These are phyloP conservation scores for Castor canadensis DNA, from an alignment of 2,113 vertebrate species.

Conservation along the genomic window DNA sequence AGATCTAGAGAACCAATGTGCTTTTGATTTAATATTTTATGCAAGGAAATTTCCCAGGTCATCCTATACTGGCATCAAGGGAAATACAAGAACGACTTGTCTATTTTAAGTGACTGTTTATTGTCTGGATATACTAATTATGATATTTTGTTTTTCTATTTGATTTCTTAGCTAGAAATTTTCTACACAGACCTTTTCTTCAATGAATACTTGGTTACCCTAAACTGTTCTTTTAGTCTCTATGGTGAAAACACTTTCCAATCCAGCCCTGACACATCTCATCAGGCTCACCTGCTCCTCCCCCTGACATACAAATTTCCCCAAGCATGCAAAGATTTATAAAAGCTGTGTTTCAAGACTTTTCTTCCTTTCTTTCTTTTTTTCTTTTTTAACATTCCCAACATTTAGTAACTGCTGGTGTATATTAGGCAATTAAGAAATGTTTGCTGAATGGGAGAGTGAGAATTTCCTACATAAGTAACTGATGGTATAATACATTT, in stretches of 20 bases:
- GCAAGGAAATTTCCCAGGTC: background rate
- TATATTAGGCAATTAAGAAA: slow-evolving; percentile 44
- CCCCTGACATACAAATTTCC: background rate
- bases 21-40: slow-evolving; percentile 11
- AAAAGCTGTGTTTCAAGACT: background rate
- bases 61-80: background rate
- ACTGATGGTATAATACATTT: background rate
- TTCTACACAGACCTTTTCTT: background rate
- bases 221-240: background rate
- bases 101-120: background rate
- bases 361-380: too few species aligned
- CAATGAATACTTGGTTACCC: background rate
- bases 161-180: background rate
- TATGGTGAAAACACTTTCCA: background rate
- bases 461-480: slow-evolving; percentile 30
- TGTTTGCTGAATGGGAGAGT: slow-evolving; percentile 38
- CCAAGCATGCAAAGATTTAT: background rate
- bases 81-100: background rate
- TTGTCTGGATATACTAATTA: background rate
- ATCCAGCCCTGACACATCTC: background rate
- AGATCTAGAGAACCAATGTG: background rate
- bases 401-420: slow-evolving; percentile 6
- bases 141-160: slow-evolving; percentile 15
- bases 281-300: background rate
- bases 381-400: background rate